phyloP scores from a whole-genome alignment of 2,888 invertebrate genomes.

The Clivina fossor region DNA sequence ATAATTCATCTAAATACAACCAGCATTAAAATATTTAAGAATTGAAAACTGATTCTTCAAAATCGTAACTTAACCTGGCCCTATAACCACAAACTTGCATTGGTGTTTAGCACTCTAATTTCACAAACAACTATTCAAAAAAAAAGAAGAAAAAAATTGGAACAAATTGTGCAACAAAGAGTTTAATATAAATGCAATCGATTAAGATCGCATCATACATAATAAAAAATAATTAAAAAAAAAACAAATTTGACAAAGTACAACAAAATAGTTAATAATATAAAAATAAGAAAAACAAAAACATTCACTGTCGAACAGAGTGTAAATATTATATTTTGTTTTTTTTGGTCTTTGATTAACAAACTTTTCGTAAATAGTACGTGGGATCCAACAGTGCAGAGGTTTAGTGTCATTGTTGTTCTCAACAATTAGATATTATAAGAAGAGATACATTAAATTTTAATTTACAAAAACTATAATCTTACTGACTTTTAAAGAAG shows the following conservation, averaged over 20 bases:
- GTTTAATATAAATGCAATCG: no score
- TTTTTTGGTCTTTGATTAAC: neutral
- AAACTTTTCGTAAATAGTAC: neutral
- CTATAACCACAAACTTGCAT: neutral
- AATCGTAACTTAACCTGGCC: no score
- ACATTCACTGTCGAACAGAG: neutral
- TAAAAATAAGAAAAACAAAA: neutral
- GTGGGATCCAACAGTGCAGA: neutral
- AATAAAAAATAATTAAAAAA: no score
- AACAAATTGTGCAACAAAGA: no score
- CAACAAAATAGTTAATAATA: neutral
- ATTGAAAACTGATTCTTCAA: neutral
- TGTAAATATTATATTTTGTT: neutral
- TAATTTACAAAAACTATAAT: no score
- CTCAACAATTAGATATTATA: neutral
- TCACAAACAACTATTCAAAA: neutral
- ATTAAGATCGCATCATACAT: no score
- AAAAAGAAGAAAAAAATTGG: neutral
- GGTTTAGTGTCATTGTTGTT: neutral
- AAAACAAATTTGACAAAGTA: no score
- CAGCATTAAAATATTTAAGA: neutral
- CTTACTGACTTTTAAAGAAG: no score
- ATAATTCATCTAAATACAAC: neutral
- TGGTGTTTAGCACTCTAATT: neutral
- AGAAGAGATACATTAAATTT: neutral